Percentiles rank a stretch among this genome's conserved stretches.
These are phyloP conservation scores for Protonemura montana DNA, from an alignment of 2,888 invertebrate genomes.

Conservation along the genomic window DNA sequence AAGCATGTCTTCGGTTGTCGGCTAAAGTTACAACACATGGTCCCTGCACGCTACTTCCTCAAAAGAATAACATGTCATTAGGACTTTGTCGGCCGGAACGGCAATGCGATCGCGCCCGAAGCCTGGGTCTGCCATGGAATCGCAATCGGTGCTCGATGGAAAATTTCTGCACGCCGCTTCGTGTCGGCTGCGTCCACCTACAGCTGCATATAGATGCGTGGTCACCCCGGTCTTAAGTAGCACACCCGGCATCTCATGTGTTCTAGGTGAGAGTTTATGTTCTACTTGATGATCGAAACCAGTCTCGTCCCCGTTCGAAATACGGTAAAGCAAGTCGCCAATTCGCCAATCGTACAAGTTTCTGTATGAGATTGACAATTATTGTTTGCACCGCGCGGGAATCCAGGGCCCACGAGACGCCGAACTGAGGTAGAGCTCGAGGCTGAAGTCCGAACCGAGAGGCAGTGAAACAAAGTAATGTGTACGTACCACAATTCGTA, in stretches of 20 bases:
- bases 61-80: not conserved
- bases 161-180: not conserved
- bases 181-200: not conserved
- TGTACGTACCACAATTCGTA: constrained; percentile 30
- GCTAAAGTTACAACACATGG: not conserved
- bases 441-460: not conserved
- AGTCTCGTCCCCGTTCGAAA: constrained; percentile 5
- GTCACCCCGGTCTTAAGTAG: constrained; percentile 19
- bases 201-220: constrained; percentile 25
- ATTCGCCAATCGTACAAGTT: not conserved
- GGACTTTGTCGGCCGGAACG: not conserved
- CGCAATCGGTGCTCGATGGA: not conserved
- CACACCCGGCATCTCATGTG: constrained; percentile 1
- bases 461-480: not conserved
- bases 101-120: too few relatives aligned
- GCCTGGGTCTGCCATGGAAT: not conserved
- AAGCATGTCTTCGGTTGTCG: not conserved
- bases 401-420: not conserved
- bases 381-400: not conserved
- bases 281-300: constrained; percentile 29
- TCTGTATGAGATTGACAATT: not conserved
- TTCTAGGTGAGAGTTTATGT: constrained; percentile 34
- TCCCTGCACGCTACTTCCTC: not conserved
- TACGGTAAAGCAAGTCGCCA: not conserved
- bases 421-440: not conserved